Evolutionary conservation across 2,797 vertebrate species (phyloP).

Genomic region (Paguma larvata): DNA sequence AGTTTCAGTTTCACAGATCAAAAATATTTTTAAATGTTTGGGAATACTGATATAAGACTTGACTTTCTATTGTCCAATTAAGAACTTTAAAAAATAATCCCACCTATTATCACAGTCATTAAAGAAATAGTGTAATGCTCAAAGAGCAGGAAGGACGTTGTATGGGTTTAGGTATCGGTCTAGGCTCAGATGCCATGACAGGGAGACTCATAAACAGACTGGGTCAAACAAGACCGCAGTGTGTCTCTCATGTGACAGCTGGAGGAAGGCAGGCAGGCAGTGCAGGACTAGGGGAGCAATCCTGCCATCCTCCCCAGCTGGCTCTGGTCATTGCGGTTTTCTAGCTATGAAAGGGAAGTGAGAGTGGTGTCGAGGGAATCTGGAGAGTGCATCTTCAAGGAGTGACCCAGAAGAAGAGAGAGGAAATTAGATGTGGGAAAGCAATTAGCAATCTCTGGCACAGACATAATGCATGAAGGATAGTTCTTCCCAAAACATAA

Average conservation of each 20-base stretch:
- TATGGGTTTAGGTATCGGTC: neutral
- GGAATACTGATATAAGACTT: neutral
- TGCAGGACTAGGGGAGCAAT: neutral
- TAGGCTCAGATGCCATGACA: neutral
- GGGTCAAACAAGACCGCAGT: neutral
- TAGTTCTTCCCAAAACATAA: neutral
- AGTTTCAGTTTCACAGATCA: conserved; percentile 41
- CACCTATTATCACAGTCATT: neutral
- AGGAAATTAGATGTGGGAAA: neutral
- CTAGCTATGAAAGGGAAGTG: neutral
- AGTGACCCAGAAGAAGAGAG: neutral
- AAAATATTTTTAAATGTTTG: conserved; percentile 44
- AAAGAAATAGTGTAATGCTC: neutral
- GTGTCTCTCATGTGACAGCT: neutral
- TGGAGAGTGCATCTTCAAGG: neutral
- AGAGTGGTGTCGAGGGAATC: neutral
- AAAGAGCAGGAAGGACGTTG: neutral
- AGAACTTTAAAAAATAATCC: neutral
- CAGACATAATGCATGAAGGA: neutral
- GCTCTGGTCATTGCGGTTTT: neutral
- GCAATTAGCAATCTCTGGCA: neutral
- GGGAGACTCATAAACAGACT: neutral
- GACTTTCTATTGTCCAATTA: neutral
- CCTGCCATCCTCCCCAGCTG: neutral
- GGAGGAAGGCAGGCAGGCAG: neutral